Percentiles rank a stretch among this genome's conserved stretches.
phyloP scores from a whole-genome alignment of 2,113 vertebrate species.

The Ailurus styani region DNA sequence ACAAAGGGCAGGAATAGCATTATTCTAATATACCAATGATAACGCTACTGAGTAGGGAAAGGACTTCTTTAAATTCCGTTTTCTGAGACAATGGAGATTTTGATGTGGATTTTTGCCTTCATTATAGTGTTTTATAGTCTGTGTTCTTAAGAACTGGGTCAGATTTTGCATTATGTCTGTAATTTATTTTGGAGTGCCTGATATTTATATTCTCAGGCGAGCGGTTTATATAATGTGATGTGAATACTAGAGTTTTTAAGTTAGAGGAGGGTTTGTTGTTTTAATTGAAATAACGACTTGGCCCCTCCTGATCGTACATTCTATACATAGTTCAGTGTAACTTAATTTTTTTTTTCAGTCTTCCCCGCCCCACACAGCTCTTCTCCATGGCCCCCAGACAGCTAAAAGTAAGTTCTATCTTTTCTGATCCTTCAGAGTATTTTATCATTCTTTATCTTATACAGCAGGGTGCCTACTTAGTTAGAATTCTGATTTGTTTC shows the following conservation, averaged over 20 bases:
- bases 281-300: conserved; percentile 12
- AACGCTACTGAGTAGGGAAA: not conserved
- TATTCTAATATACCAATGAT: not conserved
- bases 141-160: conserved; percentile 47
- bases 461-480: not conserved
- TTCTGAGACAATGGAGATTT: conserved; percentile 45
- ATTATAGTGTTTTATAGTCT: conserved; percentile 51
- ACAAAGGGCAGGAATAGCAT: not conserved
- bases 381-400: not conserved
- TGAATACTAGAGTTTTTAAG: conserved; percentile 36
- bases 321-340: not conserved
- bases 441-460: conserved; percentile 21
- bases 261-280: not conserved
- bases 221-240: not conserved
- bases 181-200: conserved; percentile 40
- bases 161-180: conserved; percentile 52
- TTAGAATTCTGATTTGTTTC: conserved; percentile 23
- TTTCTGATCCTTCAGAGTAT: not conserved
- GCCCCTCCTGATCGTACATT: not conserved
- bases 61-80: not conserved
- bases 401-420: not conserved
- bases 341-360: not conserved
- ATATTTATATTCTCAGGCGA: conserved; percentile 13
- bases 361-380: not conserved
- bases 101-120: conserved; percentile 35